These are phyloP conservation scores for Callionymus lyra DNA, from an alignment of 2,113 vertebrate genomes.

Conservation along the genomic window DNA sequence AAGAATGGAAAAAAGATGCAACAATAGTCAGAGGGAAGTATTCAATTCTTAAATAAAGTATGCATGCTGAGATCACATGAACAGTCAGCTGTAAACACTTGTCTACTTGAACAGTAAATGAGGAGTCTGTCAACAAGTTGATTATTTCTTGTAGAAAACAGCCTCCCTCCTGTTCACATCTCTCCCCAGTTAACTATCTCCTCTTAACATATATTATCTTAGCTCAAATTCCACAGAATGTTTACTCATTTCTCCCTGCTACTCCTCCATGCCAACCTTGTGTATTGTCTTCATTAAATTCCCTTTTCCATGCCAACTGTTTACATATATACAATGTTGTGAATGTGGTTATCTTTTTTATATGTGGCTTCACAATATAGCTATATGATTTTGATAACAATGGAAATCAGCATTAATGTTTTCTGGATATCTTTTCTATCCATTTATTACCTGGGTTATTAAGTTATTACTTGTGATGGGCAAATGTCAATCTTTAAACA, in stretches of 20 bases:
- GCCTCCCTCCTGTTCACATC: conserved; percentile 2
- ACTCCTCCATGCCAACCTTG: neutral
- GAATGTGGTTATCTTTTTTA: too few relatives aligned
- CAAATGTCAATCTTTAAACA: too few relatives aligned
- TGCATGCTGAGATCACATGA: neutral
- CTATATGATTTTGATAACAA: too few relatives aligned
- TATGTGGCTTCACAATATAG: too few relatives aligned
- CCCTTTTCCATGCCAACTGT: conserved; percentile 33
- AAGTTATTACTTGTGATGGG: too few relatives aligned
- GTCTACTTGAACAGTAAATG: conserved; percentile 51
- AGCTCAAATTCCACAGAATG: conserved; percentile 4
- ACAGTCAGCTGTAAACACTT: conserved; percentile 1
- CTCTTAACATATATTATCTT: conserved; percentile 7
- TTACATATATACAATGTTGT: too few relatives aligned
- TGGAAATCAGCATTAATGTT: too few relatives aligned
- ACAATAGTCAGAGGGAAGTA: too few relatives aligned
- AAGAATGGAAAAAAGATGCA: too few relatives aligned
- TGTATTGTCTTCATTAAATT: neutral
- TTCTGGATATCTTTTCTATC: too few relatives aligned
- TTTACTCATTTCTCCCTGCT: conserved; percentile 6
- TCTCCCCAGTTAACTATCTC: neutral
- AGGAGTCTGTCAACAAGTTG: conserved; percentile 37
- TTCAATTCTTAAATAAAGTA: too few relatives aligned
- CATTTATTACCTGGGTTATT: too few relatives aligned
- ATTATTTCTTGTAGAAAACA: conserved; percentile 56